Conservation (phyloP, 2,113 vertebrate genomes). For the Coryphaenoides rupestris region DNA sequence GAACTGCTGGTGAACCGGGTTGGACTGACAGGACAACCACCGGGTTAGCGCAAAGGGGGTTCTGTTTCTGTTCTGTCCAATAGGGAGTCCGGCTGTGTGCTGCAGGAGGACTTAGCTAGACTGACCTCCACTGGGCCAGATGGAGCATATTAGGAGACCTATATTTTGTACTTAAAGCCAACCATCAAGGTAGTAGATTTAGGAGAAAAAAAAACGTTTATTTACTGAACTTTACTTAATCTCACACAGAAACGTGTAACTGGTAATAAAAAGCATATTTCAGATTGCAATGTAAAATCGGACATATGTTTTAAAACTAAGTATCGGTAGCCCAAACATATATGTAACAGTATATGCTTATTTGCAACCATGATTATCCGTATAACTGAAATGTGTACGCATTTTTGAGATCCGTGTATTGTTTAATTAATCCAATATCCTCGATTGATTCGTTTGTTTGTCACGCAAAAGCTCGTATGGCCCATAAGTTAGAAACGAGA, state of each 20-base stretch:
- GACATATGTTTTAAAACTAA: no score
- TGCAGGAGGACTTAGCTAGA: slow-evolving; percentile 32
- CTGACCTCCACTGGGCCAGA: slow-evolving; percentile 48
- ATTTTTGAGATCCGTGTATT: no score
- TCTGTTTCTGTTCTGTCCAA: slow-evolving; percentile 53
- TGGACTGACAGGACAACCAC: slow-evolving; percentile 41
- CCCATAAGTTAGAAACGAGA: not conserved
- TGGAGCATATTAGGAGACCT: slow-evolving; percentile 61
- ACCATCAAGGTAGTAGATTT: not conserved
- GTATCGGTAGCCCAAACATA: no score
- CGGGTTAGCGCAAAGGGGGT: slow-evolving; percentile 11
- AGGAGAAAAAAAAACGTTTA: not conserved
- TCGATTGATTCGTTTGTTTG: not conserved
- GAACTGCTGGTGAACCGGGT: slow-evolving; percentile 52
- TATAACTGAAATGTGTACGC: no score
- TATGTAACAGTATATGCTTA: no score
- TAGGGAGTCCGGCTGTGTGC: slow-evolving; percentile 23
- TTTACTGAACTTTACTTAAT: no score
- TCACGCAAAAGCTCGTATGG: not conserved
- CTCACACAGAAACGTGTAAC: no score
- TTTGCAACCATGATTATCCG: no score
- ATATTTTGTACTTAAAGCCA: not conserved
- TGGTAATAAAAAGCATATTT: no score
- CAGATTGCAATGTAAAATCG: no score
- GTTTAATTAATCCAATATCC: no score